Evolutionary conservation across 2,797 vertebrate species (phyloP), one percentile per base, ranked within the genome.

Genomic region (Rhynchonycteris naso): DNA sequence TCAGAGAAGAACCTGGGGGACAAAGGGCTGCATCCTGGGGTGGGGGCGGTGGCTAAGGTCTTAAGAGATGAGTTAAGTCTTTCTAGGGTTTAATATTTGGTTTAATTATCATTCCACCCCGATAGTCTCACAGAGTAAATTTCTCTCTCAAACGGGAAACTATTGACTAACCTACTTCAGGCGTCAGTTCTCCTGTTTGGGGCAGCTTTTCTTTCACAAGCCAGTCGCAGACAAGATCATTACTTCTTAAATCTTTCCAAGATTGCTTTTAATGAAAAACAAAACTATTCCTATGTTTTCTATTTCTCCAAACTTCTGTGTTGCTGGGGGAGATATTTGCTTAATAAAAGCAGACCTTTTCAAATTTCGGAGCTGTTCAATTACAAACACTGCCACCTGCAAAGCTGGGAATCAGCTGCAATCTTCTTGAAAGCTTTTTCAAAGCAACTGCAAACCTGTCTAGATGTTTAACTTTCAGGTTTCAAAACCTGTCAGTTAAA

Each of bases 401-500:
- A 56, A 97, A 88, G 82, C n/a, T 97, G 93, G 81, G 97, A 96
- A 96, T 97, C 92, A 86, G 93, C 79, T 74, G 65, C 93, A 74
- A 47, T 91, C 79, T 94, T 96, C 92, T 93, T 95, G 88, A 87
- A 93, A 94, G 94, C 82, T 50, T 92, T 96, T 89, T 94, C 95
- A 95, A 89, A 21, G 54, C 88, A 94, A 95, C 94, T 72, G 90
- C 94, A 96, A 97, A 96, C 96, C 93, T 96, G 96, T 97, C 97
- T 94, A 56, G 90, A 97, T 96, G 93, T 97, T 97, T 97, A 97
- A 96, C 95, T 95, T 94, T 71, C 90, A 84, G 71, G 75, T 97
- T 97, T 97, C 95, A 96, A 97, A 97, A 97, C 93, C 88, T 91
- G 93, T 97, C 96, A 97, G 92, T 97, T 97, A 97, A 95, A 95